A percentile compares a stretch with the other conserved stretches of the same genome.
Evolutionary conservation across 1,140 invertebrate genomes (phyloP).

Genomic region (Drosophila sproati): DNA sequence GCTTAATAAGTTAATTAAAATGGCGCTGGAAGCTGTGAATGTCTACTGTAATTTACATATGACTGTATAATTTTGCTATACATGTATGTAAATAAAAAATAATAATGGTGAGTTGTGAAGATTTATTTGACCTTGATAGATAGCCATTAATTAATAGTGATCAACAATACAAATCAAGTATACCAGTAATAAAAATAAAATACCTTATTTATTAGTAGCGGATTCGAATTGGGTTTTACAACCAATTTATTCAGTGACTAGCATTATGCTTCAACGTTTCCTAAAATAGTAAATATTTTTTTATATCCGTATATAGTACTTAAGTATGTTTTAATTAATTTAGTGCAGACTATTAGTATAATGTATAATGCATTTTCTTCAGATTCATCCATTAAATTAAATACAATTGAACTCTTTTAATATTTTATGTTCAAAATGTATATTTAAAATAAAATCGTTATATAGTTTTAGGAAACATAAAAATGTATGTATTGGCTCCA

Average conservation of each 20-base stretch:
- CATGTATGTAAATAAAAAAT: not conserved
- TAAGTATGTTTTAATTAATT: too few relatives aligned
- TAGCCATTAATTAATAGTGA: not conserved
- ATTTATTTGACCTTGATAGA: not conserved
- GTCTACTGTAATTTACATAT: constrained; percentile 1
- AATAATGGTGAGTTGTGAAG: not conserved
- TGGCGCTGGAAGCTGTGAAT: constrained; percentile 16
- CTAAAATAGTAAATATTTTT: too few relatives aligned
- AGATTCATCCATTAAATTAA: too few relatives aligned
- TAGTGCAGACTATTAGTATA: too few relatives aligned
- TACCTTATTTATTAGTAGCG: not conserved
- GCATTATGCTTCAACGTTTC: too few relatives aligned
- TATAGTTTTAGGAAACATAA: not conserved
- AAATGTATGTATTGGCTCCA: not conserved
- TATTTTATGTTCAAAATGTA: too few relatives aligned
- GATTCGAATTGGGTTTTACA: not conserved
- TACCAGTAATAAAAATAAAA: not conserved
- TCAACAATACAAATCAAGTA: too few relatives aligned
- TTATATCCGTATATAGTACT: too few relatives aligned
- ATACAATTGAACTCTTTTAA: too few relatives aligned
- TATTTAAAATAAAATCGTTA: not conserved
- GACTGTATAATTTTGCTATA: not conserved
- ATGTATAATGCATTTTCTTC: too few relatives aligned
- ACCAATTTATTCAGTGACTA: not conserved
- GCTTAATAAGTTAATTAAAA: constrained; percentile 52